A percentile compares a stretch with the other conserved stretches of the same genome.
Conservation (phyloP, 2,113 vertebrate species). For the Trogon melanurus region DNA sequence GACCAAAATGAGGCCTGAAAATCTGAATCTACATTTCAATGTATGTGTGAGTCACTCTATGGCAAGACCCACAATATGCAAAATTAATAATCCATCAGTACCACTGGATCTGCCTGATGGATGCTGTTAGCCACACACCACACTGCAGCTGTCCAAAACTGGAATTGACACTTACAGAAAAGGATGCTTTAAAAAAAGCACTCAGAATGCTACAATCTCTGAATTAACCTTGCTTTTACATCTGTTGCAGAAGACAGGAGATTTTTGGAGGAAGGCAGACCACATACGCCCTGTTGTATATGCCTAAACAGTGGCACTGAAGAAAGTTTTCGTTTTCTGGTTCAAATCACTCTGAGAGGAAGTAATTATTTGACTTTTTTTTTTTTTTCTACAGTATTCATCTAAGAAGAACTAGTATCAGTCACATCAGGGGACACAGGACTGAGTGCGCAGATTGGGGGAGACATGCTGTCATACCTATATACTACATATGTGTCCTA, state of each 20-base stretch:
- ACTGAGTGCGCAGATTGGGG: background rate
- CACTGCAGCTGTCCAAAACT: background rate
- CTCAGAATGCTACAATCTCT: background rate
- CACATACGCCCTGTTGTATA: background rate
- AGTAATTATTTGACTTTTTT: background rate
- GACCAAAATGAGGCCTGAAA: background rate
- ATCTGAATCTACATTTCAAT: background rate
- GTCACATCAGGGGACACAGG: background rate
- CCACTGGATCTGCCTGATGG: background rate
- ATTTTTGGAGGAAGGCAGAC: background rate
- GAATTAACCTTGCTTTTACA: background rate
- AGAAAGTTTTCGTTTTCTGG: background rate
- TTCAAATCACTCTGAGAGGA: background rate
- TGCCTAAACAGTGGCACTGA: background rate
- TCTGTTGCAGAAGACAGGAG: background rate
- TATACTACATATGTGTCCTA: background rate
- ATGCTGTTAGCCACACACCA: background rate
- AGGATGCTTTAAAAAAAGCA: background rate
- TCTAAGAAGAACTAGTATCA: background rate
- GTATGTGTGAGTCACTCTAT: background rate
- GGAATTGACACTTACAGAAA: background rate
- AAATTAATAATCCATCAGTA: background rate
- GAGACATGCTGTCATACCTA: background rate
- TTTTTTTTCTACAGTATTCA: background rate
- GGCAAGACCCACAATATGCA: background rate